Conservation (phyloP, 1,140 invertebrate species). For the Bombus waltoni region DNA sequence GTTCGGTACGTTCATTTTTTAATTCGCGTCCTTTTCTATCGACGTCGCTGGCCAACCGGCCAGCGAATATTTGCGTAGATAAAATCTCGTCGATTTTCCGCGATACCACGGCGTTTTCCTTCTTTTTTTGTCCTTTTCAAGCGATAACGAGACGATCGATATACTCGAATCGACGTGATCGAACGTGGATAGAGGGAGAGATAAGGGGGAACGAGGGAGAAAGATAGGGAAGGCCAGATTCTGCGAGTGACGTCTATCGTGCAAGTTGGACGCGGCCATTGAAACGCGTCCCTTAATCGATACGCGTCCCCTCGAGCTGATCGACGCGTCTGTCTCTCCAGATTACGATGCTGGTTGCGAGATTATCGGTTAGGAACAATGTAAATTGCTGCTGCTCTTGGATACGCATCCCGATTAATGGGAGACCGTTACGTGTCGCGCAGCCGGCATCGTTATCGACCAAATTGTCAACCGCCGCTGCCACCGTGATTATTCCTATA, state of each 20-base stretch:
- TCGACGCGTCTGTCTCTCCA: slow-evolving; percentile 37
- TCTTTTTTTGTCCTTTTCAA: background rate
- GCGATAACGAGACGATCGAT: slow-evolving; percentile 15
- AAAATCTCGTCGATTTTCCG: background rate
- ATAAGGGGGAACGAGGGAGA: background rate
- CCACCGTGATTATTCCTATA: slow-evolving; percentile 7
- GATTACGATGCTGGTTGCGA: slow-evolving; percentile 40
- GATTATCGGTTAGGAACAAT: slow-evolving; percentile 53
- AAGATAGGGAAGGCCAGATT: background rate
- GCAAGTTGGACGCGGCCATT: slow-evolving; percentile 25
- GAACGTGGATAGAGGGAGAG: background rate
- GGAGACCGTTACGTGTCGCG: slow-evolving; percentile 8
- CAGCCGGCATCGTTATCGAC: slow-evolving; percentile 12
- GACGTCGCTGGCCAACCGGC: background rate
- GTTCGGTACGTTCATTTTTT: background rate
- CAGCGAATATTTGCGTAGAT: background rate
- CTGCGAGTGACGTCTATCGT: slow-evolving; percentile 52
- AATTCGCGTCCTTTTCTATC: background rate
- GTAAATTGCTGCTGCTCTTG: slow-evolving; percentile 47
- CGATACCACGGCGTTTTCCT: background rate
- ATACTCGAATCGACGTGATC: background rate
- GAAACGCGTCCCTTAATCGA: slow-evolving; percentile 56
- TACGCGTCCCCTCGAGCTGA: slow-evolving; percentile 45
- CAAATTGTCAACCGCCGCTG: background rate
- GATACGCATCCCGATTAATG: slow-evolving; percentile 43